Evolutionary conservation across 2,888 invertebrate species (phyloP), one percentile per base, ranked within the genome.

Genomic region (Drosophila basisetae): DNA sequence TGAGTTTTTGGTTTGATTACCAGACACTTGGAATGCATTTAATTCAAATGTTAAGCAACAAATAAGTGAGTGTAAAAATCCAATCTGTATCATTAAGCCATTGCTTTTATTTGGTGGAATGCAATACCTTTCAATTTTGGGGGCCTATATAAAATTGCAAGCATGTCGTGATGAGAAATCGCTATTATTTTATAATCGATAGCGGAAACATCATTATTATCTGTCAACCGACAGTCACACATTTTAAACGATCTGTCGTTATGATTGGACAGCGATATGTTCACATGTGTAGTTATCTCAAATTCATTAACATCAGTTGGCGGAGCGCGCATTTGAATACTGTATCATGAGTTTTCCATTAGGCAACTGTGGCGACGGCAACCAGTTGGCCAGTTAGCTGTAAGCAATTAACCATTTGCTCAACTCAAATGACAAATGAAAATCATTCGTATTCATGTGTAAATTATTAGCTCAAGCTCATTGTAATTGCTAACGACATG

Each of bases 401-500:
- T 16, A 22, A 22, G 9, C 47, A 22, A 7, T 16, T 43, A 16
- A 22, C 43, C 61, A 31, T 43, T 65, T 72, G 56, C 33, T 52
- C 56, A 58, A 28, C 35, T 41, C 7, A 25, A 73, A 56, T 35
- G 35, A 11, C 1, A 13, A 35, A 11, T 35, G 4, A 35, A 66
- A 71, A 35, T 55, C 59, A 33, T 28, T 64, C 41, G 9, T 35
- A 10, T 43, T 56, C 65, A 76, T 78, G 76, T 71, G 71, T 76
- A 65, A 78, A 68, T 80, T 72, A 78, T 68, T 76, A 25, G 58
- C 28, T 68, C 41, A 22, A 35, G 37, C 72, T 64, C 39, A 66
- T 56, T 53, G 50, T 28, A 62, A 76, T 64, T 71, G 65, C 74
- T 39, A 66, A 68, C 31, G 52, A 43, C 33, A 43, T 62, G 39